Evolutionary conservation across 2,797 vertebrate genomes (phyloP), one percentile per base, ranked within the genome.

Genomic region (Tenualosa thibaudeaui): DNA sequence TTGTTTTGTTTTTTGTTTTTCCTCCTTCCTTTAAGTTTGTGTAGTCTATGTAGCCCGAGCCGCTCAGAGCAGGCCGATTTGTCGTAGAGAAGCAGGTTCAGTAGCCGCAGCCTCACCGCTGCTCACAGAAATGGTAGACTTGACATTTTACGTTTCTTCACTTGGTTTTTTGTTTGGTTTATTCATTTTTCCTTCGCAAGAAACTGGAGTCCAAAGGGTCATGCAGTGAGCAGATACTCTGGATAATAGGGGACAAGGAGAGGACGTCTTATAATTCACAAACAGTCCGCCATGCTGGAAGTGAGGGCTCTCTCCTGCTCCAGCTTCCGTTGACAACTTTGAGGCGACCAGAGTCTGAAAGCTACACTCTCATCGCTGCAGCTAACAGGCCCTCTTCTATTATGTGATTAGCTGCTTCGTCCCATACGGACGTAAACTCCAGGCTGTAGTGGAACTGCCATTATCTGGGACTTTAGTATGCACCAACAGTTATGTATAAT

Each of bases 401-500:
- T 22, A 13, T 56, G 19, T 15, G 31, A 78, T 78, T 12, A 84
- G 82, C 81, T 40, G 84, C 85, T 85, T 62, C 37, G 89, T 86
- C 83, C 85, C 90, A 71, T 87, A 87, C 17, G 19, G 37, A 78
- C 40, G 19, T 46, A 19, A 78, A 81, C 22, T 81, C 65, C 49
- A 86, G 83, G 85, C 83, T 81, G 81, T 84, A 81, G 85, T 86
- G 26, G 13, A 75, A 53, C 88, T 84, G 82, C 91, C 90, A 84
- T 88, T 90, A 86, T 85, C 88, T 92, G 94, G 93, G 40, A 46
- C 17, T 94, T 93, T 94, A 91, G 93, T 95, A 94, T 90, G 89
- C 95, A 93, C 89, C 92, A 94, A 91, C 93, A 92, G 95, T 94
- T 96, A 95, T 95, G 93, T 94, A 95, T 92, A 95, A 95, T 95